These are phyloP conservation scores for Corynorhinus townsendii DNA, from an alignment of 2,113 vertebrate species.

Conservation along the genomic window DNA sequence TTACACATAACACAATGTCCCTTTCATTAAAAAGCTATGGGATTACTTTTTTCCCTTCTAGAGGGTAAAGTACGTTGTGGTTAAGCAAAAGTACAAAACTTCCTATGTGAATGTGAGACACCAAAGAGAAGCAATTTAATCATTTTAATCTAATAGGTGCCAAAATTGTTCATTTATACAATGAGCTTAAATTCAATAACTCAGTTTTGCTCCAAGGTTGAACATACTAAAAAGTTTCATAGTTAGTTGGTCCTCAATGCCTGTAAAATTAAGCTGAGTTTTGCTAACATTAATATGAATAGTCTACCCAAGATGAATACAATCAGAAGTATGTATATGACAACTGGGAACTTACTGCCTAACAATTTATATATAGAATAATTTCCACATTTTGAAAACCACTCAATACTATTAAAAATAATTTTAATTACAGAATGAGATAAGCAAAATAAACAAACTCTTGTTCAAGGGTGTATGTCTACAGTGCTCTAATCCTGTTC, in stretches of 20 bases:
- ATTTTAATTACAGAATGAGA: neutral
- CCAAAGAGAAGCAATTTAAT: constrained; percentile 53
- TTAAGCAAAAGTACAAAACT: constrained; percentile 72
- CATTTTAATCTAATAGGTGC: constrained; percentile 51
- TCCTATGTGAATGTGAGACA: constrained; percentile 53
- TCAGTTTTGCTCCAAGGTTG: constrained; percentile 29
- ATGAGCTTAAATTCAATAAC: constrained; percentile 34
- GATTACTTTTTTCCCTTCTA: constrained; percentile 52
- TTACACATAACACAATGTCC: constrained; percentile 69
- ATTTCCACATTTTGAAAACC: neutral
- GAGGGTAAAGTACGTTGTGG: constrained; percentile 65
- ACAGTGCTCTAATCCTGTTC: neutral
- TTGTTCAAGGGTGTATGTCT: neutral
- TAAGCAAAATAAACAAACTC: neutral
- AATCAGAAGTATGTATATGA: neutral
- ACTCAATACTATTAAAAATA: neutral
- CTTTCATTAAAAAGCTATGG: constrained; percentile 67
- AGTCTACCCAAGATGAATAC: neutral
- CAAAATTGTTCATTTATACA: constrained; percentile 36
- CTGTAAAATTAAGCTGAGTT: constrained; percentile 58
- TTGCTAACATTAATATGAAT: neutral
- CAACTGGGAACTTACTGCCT: neutral
- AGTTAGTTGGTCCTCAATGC: constrained; percentile 42
- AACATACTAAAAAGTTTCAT: constrained; percentile 55
- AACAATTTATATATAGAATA: neutral